A percentile compares a stretch with the other conserved stretches of the same genome.
phyloP scores from a whole-genome alignment of 2,113 vertebrate genomes.

The Carlito syrichta region DNA sequence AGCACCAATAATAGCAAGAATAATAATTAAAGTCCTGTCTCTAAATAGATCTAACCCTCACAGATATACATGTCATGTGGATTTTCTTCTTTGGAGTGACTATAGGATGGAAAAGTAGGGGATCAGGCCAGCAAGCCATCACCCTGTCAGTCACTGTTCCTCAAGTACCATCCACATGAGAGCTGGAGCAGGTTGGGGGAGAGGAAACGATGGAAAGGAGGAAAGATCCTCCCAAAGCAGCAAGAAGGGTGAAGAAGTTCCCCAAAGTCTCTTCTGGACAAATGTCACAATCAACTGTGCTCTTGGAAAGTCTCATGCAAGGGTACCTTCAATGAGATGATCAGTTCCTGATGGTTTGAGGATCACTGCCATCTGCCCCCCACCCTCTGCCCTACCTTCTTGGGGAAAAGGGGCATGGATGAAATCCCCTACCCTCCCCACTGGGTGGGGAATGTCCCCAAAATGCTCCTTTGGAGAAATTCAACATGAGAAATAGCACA shows the following conservation, averaged over 20 bases:
- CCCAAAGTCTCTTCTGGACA: slow-evolving; percentile 28
- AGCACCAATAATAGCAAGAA: slow-evolving; percentile 70
- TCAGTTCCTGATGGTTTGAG: slow-evolving; percentile 6
- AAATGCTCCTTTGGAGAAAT: slow-evolving; percentile 64
- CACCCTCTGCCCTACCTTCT: slow-evolving; percentile 12
- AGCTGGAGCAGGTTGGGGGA: slow-evolving; percentile 1
- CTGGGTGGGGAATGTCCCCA: slow-evolving; percentile 2
- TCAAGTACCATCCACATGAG: slow-evolving; percentile 48
- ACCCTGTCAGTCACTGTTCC: slow-evolving; percentile 29
- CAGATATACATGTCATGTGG: slow-evolving; percentile 47
- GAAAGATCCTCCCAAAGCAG: slow-evolving; percentile 49
- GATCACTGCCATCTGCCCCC: background rate
- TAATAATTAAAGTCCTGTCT: slow-evolving; percentile 47
- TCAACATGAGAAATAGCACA: slow-evolving; percentile 33
- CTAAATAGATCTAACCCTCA: slow-evolving; percentile 42
- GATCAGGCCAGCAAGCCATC: slow-evolving; percentile 40
- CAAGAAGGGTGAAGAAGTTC: slow-evolving; percentile 47
- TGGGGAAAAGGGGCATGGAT: background rate
- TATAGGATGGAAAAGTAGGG: slow-evolving; percentile 34
- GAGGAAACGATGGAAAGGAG: background rate
- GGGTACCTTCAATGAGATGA: slow-evolving; percentile 12
- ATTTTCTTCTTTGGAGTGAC: slow-evolving; percentile 67
- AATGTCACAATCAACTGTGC: slow-evolving; percentile 38
- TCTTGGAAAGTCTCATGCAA: slow-evolving; percentile 39
- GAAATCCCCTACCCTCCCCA: background rate